These are phyloP conservation scores for Diphyllodes magnificus DNA, from an alignment of 2,113 vertebrate genomes.

Conservation along the genomic window DNA sequence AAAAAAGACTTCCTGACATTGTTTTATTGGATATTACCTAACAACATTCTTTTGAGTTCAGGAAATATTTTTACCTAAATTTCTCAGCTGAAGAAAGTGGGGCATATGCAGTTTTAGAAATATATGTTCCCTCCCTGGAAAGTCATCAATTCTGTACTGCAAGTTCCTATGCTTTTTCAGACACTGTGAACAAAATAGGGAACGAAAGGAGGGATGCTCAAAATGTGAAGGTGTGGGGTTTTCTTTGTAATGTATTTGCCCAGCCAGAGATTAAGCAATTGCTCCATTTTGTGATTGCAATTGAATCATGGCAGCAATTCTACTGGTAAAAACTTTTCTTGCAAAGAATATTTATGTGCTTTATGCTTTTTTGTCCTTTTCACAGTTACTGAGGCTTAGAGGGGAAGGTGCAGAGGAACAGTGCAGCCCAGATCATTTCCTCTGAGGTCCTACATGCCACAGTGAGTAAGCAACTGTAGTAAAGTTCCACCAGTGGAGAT, in stretches of 20 bases:
- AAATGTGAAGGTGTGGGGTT: accelerated
- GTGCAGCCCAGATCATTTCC: not conserved
- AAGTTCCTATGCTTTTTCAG: not conserved
- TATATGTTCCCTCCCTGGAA: not conserved
- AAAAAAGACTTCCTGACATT: not conserved
- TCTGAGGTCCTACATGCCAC: not conserved
- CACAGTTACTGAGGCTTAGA: not conserved
- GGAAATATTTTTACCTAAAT: not conserved
- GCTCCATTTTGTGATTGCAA: not conserved
- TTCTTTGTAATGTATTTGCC: not conserved
- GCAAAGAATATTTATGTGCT: not conserved
- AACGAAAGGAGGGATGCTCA: not conserved
- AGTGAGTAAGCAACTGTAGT: not conserved
- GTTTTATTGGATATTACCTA: not conserved
- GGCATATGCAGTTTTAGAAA: not conserved
- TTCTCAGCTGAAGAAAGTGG: not conserved
- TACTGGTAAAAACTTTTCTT: not conserved
- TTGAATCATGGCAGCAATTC: not conserved
- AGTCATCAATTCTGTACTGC: not conserved
- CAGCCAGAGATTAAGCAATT: not conserved
- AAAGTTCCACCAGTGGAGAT: not conserved
- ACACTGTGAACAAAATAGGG: not conserved
- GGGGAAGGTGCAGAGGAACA: not conserved
- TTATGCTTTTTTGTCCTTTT: not conserved
- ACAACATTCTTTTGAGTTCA: not conserved